Evolutionary conservation across 2,113 vertebrate species (phyloP).

Genomic region (Planiliza haematocheilus): DNA sequence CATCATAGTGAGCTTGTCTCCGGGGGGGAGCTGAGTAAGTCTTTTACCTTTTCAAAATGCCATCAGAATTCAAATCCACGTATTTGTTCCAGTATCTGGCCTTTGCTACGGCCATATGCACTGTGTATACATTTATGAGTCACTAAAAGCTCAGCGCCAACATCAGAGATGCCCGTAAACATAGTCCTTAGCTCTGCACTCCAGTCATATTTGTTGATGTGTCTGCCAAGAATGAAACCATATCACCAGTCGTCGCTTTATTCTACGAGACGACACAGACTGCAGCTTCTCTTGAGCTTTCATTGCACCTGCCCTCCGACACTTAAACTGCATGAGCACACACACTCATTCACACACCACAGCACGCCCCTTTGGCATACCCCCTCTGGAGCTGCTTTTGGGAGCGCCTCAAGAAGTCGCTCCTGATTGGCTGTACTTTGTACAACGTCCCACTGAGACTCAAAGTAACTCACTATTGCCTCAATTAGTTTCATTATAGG

Average conservation of each 20-base stretch:
- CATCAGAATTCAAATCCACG: conserved; percentile 52
- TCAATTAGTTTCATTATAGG: conserved; percentile 54
- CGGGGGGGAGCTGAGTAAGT: conserved; percentile 31
- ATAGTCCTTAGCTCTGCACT: conserved; percentile 24
- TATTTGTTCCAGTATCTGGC: conserved; percentile 45
- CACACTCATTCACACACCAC: conserved; percentile 24
- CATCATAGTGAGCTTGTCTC: conserved; percentile 63
- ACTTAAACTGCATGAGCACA: conserved; percentile 18
- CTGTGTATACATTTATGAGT: conserved; percentile 43
- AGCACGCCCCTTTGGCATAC: conserved; percentile 19
- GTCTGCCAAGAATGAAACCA: conserved; percentile 22
- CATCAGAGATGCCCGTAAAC: conserved; percentile 49
- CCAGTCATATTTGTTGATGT: conserved; percentile 32
- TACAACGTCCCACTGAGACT: conserved; percentile 55
- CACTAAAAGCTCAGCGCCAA: conserved; percentile 33
- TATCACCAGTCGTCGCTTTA: background rate
- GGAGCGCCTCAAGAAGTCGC: conserved; percentile 51
- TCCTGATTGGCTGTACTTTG: conserved; percentile 67
- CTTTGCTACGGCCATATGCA: conserved; percentile 20
- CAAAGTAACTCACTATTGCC: conserved; percentile 47
- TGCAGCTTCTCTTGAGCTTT: conserved; percentile 42
- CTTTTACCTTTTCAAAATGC: conserved; percentile 68
- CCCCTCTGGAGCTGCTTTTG: conserved; percentile 57
- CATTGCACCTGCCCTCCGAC: conserved; percentile 53
- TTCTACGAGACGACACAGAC: conserved; percentile 19